Evolutionary conservation across 2,797 vertebrate species (phyloP).

Genomic region (Channallabes apus): DNA sequence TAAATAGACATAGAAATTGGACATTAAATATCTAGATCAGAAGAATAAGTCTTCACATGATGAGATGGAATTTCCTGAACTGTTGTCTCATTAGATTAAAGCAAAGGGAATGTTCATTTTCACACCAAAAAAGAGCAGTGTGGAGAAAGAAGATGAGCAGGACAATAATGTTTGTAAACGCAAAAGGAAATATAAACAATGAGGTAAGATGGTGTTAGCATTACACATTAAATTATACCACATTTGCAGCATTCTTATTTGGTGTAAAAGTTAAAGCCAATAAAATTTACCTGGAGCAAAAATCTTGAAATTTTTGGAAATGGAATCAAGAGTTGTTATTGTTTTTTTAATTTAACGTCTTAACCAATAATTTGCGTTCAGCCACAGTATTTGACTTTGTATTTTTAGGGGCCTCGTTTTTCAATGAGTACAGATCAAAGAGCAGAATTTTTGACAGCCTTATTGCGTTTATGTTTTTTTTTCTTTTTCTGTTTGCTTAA

Average conservation of each 20-base stretch:
- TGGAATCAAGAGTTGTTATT: background rate
- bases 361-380: too few relatives aligned
- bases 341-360: too few relatives aligned
- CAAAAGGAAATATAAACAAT: slow-evolving; percentile 11
- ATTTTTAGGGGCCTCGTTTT: too few relatives aligned
- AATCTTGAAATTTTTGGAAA: background rate
- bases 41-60: background rate
- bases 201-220: slow-evolving; percentile 6
- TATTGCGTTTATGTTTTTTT: too few relatives aligned
- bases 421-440: too few relatives aligned
- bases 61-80: background rate
- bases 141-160: background rate
- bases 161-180: background rate
- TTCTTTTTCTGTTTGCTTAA: too few relatives aligned
- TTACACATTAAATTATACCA: background rate
- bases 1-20: background rate
- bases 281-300: background rate
- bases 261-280: background rate
- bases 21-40: slow-evolving; percentile 27
- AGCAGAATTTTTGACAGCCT: too few relatives aligned
- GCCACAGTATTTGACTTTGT: too few relatives aligned
- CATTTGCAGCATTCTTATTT: slow-evolving; percentile 19
- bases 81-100: background rate
- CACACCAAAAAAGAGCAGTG: too few relatives aligned
- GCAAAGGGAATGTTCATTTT: background rate